These are phyloP conservation scores for Platysteira castanea DNA, from an alignment of 2,113 vertebrate genomes.

Conservation along the genomic window DNA sequence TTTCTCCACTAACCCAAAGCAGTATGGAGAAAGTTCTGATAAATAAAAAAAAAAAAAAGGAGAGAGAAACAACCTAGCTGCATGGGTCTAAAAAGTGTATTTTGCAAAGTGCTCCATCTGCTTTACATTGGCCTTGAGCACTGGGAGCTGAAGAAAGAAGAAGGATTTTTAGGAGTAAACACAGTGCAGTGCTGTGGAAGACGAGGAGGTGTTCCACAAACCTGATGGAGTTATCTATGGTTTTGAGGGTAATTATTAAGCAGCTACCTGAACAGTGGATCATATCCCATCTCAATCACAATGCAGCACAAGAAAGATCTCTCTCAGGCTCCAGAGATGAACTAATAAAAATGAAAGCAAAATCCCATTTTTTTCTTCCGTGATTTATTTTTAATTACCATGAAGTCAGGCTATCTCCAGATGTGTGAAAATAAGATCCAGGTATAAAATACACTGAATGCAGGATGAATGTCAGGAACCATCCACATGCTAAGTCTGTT, in stretches of 20 bases:
- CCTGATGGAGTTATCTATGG: background rate
- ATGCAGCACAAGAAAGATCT: background rate
- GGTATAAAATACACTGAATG: background rate
- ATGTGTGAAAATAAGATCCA: background rate
- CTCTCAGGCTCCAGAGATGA: background rate
- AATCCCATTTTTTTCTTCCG: background rate
- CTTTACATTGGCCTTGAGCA: background rate
- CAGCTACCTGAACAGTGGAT: background rate
- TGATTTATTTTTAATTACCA: background rate
- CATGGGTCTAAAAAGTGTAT: background rate
- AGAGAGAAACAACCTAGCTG: background rate
- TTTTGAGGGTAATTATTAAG: background rate
- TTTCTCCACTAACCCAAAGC: background rate
- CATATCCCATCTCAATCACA: background rate
- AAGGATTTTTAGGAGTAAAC: background rate
- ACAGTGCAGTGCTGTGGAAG: background rate
- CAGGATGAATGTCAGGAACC: background rate
- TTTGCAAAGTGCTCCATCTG: background rate
- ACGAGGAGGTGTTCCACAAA: background rate
- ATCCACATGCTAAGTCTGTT: background rate
- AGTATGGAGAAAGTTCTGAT: background rate
- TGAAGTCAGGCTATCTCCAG: background rate
- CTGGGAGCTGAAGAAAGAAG: background rate
- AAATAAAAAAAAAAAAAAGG: background rate
- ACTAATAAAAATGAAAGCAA: background rate